A percentile compares a stretch with the other conserved stretches of the same genome.
These are phyloP conservation scores for Manis javanica DNA, from an alignment of 2,797 vertebrate genomes.

Conservation along the genomic window DNA sequence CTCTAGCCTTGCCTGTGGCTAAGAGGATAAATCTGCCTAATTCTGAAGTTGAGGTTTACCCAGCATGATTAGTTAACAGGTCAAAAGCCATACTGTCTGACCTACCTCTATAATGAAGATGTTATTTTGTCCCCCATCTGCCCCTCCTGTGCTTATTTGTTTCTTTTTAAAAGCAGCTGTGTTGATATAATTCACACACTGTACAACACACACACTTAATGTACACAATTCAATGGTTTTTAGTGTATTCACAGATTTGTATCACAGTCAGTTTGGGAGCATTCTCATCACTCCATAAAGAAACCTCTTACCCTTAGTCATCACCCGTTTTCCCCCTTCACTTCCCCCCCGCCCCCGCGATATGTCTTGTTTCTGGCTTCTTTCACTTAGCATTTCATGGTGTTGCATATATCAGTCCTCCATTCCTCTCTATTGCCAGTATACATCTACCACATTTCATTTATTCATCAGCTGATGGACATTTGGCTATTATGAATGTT, in stretches of 20 bases:
- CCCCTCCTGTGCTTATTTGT: neutral
- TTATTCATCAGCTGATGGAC: neutral
- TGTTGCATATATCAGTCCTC: neutral
- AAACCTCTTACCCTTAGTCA: neutral
- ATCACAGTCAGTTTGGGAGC: neutral
- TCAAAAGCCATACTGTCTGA: neutral
- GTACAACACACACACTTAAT: neutral
- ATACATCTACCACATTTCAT: neutral
- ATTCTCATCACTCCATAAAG: neutral
- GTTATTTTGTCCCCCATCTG: neutral
- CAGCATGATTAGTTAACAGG: neutral
- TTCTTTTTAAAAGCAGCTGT: neutral
- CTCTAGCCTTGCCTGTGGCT: neutral
- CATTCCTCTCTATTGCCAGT: neutral
- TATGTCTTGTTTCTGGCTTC: neutral
- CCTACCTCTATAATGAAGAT: neutral
- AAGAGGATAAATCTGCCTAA: neutral
- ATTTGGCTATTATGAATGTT: neutral
- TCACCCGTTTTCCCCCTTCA: accelerated
- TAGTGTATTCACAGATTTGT: neutral
- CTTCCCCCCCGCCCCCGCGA: neutral
- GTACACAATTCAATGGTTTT: neutral
- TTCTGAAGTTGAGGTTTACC: neutral
- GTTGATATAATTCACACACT: neutral
- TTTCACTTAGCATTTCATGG: neutral